phyloP scores from a whole-genome alignment of 2,113 vertebrate genomes.

The Leptobrachium ailaonicum region DNA sequence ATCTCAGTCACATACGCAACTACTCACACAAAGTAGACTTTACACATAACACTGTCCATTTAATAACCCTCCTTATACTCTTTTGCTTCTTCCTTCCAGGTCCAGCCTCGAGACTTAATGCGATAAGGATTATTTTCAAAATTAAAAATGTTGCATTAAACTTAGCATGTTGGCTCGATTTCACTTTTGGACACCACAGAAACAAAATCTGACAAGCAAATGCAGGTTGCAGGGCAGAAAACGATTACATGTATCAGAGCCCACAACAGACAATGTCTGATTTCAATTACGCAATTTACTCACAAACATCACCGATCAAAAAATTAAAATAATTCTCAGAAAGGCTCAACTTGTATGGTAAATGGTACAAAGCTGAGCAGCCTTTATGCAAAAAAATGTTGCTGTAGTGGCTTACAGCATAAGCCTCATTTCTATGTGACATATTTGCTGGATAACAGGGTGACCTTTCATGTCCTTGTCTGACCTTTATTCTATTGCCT shows the following conservation, averaged over 20 bases:
- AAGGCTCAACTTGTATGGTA: slow-evolving; percentile 52
- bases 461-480: slow-evolving; percentile 7
- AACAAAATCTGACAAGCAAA: no score
- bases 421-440: slow-evolving; percentile 3
- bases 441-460: not conserved
- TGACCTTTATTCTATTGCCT: slow-evolving; percentile 9
- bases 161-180: no score
- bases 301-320: slow-evolving; percentile 60
- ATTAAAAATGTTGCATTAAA: no score
- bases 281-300: slow-evolving; percentile 56
- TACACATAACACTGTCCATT: no score
- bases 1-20: no score
- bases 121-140: no score
- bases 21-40: no score
- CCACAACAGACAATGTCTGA: slow-evolving; percentile 46
- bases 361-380: not conserved
- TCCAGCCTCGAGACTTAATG: no score
- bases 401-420: no score
- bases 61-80: no score
- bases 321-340: slow-evolving; percentile 55
- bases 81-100: no score
- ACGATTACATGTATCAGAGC: not conserved
- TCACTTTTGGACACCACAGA: no score
- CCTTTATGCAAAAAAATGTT: slow-evolving; percentile 3
- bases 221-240: not conserved